Evolutionary conservation across 2,888 invertebrate species (phyloP).

Genomic region (Polymixis flavicincta): DNA sequence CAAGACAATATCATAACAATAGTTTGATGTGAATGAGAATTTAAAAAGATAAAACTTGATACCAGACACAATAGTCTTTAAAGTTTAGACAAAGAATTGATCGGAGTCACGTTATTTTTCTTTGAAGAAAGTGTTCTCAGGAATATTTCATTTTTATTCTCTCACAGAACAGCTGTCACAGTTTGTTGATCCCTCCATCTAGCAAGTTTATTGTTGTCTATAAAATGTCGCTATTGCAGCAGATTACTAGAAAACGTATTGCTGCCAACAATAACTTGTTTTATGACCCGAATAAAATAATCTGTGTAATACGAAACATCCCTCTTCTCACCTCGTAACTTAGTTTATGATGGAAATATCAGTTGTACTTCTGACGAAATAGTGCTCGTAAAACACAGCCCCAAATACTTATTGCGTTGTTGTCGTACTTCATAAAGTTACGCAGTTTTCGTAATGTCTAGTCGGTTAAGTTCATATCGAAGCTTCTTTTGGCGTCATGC

Average conservation of each 20-base stretch:
- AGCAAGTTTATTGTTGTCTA: conserved; percentile 35
- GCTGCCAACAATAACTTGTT: conserved; percentile 44
- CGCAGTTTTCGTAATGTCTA: conserved; percentile 12
- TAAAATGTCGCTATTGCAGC: conserved; percentile 31
- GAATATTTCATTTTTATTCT: conserved; percentile 33
- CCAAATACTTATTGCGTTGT: conserved; percentile 32
- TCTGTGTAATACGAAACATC: conserved; percentile 38
- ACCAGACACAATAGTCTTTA: conserved; percentile 18
- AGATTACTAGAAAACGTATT: conserved; percentile 25
- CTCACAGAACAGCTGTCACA: conserved; percentile 20
- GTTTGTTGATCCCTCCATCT: conserved; percentile 27
- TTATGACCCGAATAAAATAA: conserved; percentile 53
- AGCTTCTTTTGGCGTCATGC: conserved; percentile 2
- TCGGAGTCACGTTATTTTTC: conserved; percentile 20
- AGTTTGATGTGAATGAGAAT: background rate
- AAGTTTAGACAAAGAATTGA: conserved; percentile 18
- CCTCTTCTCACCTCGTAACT: conserved; percentile 42
- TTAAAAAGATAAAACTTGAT: conserved; percentile 16
- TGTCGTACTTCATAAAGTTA: conserved; percentile 34
- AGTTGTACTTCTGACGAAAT: conserved; percentile 17
- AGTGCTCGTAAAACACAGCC: conserved; percentile 38
- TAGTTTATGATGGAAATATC: conserved; percentile 41
- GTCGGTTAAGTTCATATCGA: conserved; percentile 1
- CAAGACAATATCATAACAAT: background rate
- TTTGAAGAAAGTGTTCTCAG: conserved; percentile 28